phyloP scores from a whole-genome alignment of 2,888 invertebrate genomes.

The Lasioglossum vierecki region DNA sequence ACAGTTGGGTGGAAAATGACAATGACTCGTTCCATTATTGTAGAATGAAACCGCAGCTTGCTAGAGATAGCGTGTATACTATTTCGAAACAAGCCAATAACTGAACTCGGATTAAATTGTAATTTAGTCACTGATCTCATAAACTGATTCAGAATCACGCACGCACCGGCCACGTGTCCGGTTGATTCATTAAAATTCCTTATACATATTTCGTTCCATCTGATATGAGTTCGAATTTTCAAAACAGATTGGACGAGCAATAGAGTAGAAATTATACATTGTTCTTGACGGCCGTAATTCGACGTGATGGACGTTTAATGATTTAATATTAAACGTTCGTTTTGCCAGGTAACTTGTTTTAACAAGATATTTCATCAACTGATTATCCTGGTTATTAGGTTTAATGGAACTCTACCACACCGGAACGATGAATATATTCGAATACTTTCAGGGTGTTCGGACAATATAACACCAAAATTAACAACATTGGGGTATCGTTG shows the following conservation, averaged over 20 bases:
- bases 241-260: not conserved
- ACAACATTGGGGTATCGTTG: too few relatives aligned
- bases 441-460: not conserved
- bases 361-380: not conserved
- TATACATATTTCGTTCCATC: not conserved
- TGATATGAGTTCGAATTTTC: not conserved
- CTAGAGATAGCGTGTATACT: not conserved
- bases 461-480: too few relatives aligned
- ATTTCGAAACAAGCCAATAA: not conserved
- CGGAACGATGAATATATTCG: not conserved
- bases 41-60: not conserved
- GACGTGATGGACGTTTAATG: not conserved
- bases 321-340: not conserved
- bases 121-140: slow-evolving; percentile 21
- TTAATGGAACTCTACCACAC: not conserved
- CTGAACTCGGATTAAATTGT: slow-evolving; percentile 29
- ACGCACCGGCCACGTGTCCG: not conserved
- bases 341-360: not conserved
- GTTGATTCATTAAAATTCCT: not conserved
- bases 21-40: not conserved
- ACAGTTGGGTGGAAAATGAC: too few relatives aligned
- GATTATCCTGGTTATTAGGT: not conserved
- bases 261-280: slow-evolving; percentile 20
- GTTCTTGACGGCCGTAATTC: not conserved
- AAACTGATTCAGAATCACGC: not conserved